phyloP scores from a whole-genome alignment of 1,140 invertebrate genomes.

The Trachymyrmex cornetzi region DNA sequence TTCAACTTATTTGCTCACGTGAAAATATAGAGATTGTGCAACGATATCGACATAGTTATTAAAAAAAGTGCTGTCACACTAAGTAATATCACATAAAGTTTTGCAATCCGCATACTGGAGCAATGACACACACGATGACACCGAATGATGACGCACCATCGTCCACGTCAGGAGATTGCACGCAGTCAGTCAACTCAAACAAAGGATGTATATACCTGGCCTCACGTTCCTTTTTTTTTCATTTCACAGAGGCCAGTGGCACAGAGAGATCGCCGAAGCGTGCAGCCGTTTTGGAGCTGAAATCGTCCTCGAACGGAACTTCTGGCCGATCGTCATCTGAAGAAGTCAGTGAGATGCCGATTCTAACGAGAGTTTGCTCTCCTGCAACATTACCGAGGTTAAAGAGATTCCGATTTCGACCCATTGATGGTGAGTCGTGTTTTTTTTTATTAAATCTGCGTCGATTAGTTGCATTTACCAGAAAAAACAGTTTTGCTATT shows the following conservation, averaged over 20 bases:
- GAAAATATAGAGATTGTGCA: constrained; percentile 15
- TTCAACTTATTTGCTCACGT: neutral
- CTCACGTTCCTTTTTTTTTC: constrained; percentile 32
- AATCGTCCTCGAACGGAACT: constrained; percentile 56
- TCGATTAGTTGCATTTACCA: neutral
- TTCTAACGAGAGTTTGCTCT: constrained; percentile 73
- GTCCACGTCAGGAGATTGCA: constrained; percentile 56
- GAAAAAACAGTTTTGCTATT: too few relatives aligned
- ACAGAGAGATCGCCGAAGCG: constrained; percentile 73
- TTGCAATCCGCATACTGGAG: constrained; percentile 57
- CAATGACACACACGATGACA: constrained; percentile 62
- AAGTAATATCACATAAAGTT: constrained; percentile 41
- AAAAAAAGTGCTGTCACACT: constrained; percentile 48
- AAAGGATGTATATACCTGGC: constrained; percentile 55
- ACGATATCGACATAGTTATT: constrained; percentile 9
- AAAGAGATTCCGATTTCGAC: constrained; percentile 74
- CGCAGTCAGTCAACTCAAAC: constrained; percentile 54
- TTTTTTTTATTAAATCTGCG: constrained; percentile 8
- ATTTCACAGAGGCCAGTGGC: constrained; percentile 67
- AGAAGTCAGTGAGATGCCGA: constrained; percentile 73
- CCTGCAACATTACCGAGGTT: constrained; percentile 75
- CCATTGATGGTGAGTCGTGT: constrained; percentile 73
- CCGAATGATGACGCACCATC: constrained; percentile 39
- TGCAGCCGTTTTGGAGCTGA: constrained; percentile 58
- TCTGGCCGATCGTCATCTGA: constrained; percentile 34